A percentile compares a stretch with the other conserved stretches of the same genome.
These are phyloP conservation scores for Tribolium madens DNA, from an alignment of 1,140 invertebrate genomes.

Conservation along the genomic window DNA sequence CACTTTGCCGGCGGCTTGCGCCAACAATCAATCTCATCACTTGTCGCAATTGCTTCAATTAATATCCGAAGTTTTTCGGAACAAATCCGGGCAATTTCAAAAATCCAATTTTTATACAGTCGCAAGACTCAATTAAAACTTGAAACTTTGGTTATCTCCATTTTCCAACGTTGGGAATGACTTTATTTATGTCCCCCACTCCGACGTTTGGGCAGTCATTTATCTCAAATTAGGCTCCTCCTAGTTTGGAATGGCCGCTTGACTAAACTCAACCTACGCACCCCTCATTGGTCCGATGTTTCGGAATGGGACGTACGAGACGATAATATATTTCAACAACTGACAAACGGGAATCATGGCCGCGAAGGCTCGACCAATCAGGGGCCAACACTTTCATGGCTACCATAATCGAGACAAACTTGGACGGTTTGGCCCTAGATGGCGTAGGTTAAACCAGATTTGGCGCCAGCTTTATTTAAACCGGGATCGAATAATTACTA, in stretches of 20 bases:
- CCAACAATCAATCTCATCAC: constrained; percentile 60
- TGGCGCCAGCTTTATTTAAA: constrained; percentile 20
- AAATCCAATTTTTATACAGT: constrained; percentile 18
- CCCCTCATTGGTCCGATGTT: constrained; percentile 55
- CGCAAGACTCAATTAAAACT: constrained; percentile 49
- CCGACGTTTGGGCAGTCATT: constrained; percentile 50
- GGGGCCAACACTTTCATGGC: constrained; percentile 49
- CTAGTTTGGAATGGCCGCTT: constrained; percentile 60
- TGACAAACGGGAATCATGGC: constrained; percentile 59
- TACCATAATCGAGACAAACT: constrained; percentile 38
- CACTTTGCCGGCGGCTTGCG: constrained; percentile 54
- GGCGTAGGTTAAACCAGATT: constrained; percentile 36
- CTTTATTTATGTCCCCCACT: constrained; percentile 50
- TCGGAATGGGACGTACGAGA: constrained; percentile 55
- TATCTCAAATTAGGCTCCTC: constrained; percentile 55
- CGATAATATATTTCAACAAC: constrained; percentile 55
- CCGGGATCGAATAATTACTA: background rate
- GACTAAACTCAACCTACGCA: constrained; percentile 38
- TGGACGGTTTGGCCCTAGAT: constrained; percentile 46
- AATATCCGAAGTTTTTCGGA: background rate
- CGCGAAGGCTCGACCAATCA: constrained; percentile 57
- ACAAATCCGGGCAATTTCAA: background rate
- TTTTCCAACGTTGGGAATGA: constrained; percentile 50
- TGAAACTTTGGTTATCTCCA: constrained; percentile 48
- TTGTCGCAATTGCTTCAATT: constrained; percentile 21